Evolutionary conservation across 2,888 invertebrate genomes (phyloP).

Genomic region (Lathronympha strigana): DNA sequence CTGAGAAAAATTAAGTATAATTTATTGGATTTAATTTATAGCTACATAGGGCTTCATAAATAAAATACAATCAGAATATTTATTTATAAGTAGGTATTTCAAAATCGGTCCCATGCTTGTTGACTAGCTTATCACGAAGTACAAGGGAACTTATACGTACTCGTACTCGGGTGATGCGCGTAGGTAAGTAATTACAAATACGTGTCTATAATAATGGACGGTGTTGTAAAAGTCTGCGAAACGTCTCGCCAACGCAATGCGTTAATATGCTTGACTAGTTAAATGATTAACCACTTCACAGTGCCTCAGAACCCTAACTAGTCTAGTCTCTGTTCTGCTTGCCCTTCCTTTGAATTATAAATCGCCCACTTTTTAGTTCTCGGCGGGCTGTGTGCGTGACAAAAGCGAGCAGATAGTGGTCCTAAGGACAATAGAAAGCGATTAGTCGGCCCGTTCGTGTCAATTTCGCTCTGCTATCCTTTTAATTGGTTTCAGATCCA

Average conservation of each 20-base stretch:
- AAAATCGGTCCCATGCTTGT: no score
- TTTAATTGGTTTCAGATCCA: constrained; percentile 70
- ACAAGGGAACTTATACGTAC: no score
- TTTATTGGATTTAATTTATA: no score
- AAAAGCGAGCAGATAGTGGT: constrained; percentile 74
- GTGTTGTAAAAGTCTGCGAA: no score
- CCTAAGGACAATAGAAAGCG: constrained; percentile 74
- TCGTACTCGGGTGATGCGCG: no score
- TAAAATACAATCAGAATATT: no score
- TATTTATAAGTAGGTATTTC: no score
- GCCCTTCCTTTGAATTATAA: constrained; percentile 70
- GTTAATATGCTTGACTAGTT: background rate
- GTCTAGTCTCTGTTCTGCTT: constrained; percentile 53
- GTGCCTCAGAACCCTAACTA: constrained; percentile 18
- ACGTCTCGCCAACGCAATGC: background rate
- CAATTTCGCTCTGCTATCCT: constrained; percentile 62
- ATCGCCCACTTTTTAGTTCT: constrained; percentile 72
- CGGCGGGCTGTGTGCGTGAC: constrained; percentile 57
- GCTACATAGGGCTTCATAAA: no score
- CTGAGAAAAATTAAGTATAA: background rate
- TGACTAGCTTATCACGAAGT: no score
- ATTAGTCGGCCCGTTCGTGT: constrained; percentile 63
- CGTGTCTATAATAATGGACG: no score
- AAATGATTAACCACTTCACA: background rate
- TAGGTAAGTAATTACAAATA: no score